A percentile compares a stretch with the other conserved stretches of the same genome.
Evolutionary conservation across 2,888 invertebrate genomes (phyloP).

Genomic region (Chymomyza amoena): DNA sequence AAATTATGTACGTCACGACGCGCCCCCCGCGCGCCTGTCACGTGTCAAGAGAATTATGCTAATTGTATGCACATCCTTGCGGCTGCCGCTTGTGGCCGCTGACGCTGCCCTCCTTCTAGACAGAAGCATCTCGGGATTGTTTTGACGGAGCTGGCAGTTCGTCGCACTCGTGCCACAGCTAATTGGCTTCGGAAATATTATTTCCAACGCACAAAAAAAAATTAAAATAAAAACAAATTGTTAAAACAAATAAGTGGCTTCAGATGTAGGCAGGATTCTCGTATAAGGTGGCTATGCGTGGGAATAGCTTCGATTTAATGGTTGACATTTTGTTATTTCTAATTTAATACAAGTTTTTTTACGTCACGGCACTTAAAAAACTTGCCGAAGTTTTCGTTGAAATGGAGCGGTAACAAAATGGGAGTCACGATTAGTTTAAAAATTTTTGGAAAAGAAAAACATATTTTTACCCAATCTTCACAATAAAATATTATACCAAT

Average conservation of each 20-base stretch:
- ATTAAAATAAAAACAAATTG: conserved; percentile 45
- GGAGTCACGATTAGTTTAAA: too few relatives aligned
- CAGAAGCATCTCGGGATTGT: not conserved
- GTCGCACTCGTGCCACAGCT: conserved; percentile 40
- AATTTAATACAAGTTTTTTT: too few relatives aligned
- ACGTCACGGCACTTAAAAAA: too few relatives aligned
- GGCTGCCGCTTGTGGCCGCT: conserved; percentile 35
- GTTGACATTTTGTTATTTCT: too few relatives aligned
- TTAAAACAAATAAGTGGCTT: conserved; percentile 10
- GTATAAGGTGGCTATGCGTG: not conserved
- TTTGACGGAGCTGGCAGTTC: conserved; percentile 34
- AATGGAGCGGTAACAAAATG: too few relatives aligned
- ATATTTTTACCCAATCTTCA: too few relatives aligned
- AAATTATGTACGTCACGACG: conserved; percentile 49
- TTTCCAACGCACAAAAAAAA: conserved; percentile 24
- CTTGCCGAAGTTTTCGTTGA: too few relatives aligned
- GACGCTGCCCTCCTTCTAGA: conserved; percentile 26
- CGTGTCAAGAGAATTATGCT: conserved; percentile 79
- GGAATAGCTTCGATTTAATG: not conserved
- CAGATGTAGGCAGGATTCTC: not conserved
- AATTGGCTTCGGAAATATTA: conserved; percentile 65
- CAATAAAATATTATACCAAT: too few relatives aligned
- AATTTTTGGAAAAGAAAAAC: too few relatives aligned
- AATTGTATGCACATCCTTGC: conserved; percentile 75
- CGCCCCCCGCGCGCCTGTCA: conserved; percentile 57